Conservation (phyloP, 2,888 invertebrate genomes). For the Microctonus aethiopoides region DNA sequence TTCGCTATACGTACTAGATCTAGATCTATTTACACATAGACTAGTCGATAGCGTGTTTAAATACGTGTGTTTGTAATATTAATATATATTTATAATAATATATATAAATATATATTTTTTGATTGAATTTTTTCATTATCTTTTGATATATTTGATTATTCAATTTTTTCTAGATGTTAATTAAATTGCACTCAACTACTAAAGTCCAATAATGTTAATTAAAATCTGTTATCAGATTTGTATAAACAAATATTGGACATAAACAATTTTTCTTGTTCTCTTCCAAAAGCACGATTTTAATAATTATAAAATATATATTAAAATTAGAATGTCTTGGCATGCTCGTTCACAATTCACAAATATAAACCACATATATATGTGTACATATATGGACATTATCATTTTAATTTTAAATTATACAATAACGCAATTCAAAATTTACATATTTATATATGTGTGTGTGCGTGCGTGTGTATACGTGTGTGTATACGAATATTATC, state of each 20-base stretch:
- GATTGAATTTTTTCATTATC: background rate
- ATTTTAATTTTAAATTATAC: too few relatives aligned
- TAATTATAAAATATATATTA: background rate
- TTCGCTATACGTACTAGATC: constrained; percentile 38
- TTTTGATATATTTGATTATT: background rate
- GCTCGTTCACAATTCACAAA: constrained; percentile 61
- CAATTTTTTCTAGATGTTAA: constrained; percentile 56
- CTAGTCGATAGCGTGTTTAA: constrained; percentile 54
- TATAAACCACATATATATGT: constrained; percentile 37
- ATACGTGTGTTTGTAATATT: constrained; percentile 38
- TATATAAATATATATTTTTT: constrained; percentile 36
- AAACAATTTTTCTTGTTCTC: background rate
- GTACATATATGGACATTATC: background rate
- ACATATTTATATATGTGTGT: too few relatives aligned
- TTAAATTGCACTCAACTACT: constrained; percentile 5
- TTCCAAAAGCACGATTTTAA: constrained; percentile 7
- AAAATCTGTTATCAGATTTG: background rate
- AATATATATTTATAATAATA: too few relatives aligned
- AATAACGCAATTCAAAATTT: too few relatives aligned
- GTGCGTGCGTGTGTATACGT: too few relatives aligned
- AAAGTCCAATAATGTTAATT: background rate
- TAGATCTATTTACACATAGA: constrained; percentile 50
- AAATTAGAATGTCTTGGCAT: constrained; percentile 64
- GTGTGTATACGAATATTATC: too few relatives aligned
- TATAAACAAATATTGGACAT: background rate